Evolutionary conservation across 2,888 invertebrate genomes (phyloP).

Genomic region (Eupithecia insigniata): DNA sequence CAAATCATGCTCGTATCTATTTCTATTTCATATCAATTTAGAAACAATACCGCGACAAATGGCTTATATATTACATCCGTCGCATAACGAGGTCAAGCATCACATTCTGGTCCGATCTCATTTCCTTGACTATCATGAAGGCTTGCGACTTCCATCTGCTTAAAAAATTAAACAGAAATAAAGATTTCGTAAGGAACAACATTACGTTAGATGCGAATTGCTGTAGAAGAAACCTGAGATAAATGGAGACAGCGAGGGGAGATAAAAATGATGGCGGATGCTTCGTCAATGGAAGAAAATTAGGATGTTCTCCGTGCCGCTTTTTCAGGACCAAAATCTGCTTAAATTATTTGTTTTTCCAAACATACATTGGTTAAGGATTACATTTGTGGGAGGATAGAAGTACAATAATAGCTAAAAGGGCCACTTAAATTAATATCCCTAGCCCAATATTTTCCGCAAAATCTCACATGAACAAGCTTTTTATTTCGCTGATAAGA

Average conservation of each 20-base stretch:
- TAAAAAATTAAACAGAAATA: slow-evolving; percentile 82
- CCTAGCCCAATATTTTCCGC: background rate
- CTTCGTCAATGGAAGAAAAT: slow-evolving; percentile 78
- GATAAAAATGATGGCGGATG: slow-evolving; percentile 83
- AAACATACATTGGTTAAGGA: slow-evolving; percentile 55
- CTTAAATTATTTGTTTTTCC: slow-evolving; percentile 74
- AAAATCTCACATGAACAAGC: background rate
- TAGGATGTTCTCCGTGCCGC: slow-evolving; percentile 77
- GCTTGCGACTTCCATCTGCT: slow-evolving; percentile 74
- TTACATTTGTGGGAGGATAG: slow-evolving; percentile 36
- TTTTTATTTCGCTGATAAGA: background rate
- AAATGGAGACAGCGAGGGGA: slow-evolving; percentile 79
- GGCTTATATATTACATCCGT: slow-evolving; percentile 63
- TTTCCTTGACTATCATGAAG: slow-evolving; percentile 77
- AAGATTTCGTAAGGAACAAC: slow-evolving; percentile 82
- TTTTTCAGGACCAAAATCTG: slow-evolving; percentile 67
- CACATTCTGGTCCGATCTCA: slow-evolving; percentile 70
- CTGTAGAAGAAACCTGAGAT: slow-evolving; percentile 74
- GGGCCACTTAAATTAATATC: background rate
- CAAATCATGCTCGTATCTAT: slow-evolving; percentile 22
- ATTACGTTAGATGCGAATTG: slow-evolving; percentile 78
- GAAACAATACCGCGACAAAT: slow-evolving; percentile 53
- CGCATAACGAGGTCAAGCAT: slow-evolving; percentile 70
- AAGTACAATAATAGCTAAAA: background rate
- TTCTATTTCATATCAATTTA: slow-evolving; percentile 27